Evolutionary conservation across 1,140 invertebrate species (phyloP), one percentile per base, ranked within the genome.

Genomic region (Vollenhovia emeryi): DNA sequence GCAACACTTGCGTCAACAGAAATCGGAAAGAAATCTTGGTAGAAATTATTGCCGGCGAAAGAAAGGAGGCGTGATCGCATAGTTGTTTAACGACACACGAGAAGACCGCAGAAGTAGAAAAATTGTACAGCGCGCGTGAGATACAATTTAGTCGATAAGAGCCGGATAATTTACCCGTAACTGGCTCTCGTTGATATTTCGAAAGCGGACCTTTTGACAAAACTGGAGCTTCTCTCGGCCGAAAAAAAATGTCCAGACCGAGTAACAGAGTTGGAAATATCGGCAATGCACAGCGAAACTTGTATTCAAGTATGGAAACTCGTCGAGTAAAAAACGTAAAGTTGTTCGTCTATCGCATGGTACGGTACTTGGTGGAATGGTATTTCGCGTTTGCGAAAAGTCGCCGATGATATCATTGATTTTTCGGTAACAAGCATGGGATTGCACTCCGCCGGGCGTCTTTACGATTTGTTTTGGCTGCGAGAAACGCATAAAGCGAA

Each of bases 381-480:
- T 48, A 71, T 55, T 30, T 45, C 27, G n/a, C 9, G 33, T 84
- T 84, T 50, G 71, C 66, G 27, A 21, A 85, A 68, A 18, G 59
- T 33, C 52, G 11, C n/a, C 24, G 7, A 36, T 24, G 74, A 62
- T 87, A 75, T 82, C 88, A 90, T 90, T 87, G 89, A 89, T 90
- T 89, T 87, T 87, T 89, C 59, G 82, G 82, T 60, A 90, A 87
- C 69, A 73, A 87, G 78, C 52, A 74, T 45, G 48, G 66, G 84
- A 89, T 87, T 89, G 88, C 82, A 86, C 71, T 50, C 68, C 84
- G 50, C 57, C 84, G 71, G 89, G 84, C 85, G 90, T 92, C 91
- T 92, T 93, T 91, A 92, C 91, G 91, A 92, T 93, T 93, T 93
- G 91, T 93, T 92, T 92, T 92, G 91, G 91, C 91, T 90, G 91